Evolutionary conservation across 2,113 vertebrate genomes (phyloP).

Genomic region (Nymphicus hollandicus): DNA sequence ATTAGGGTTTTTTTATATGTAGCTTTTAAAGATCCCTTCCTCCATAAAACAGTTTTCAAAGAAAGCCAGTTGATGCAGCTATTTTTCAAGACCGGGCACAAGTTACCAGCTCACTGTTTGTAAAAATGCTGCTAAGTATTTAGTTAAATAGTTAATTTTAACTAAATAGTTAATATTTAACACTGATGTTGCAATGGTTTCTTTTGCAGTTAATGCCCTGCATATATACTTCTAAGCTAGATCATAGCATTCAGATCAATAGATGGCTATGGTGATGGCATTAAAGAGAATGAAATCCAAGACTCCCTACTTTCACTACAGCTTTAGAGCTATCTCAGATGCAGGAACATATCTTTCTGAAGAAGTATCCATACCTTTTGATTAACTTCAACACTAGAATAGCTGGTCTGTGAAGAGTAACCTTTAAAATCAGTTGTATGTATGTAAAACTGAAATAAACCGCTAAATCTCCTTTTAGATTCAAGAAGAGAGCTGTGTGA

Average conservation of each 20-base stretch:
- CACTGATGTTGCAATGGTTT: not conserved
- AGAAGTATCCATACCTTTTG: not conserved
- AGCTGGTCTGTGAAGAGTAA: not conserved
- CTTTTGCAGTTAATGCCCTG: not conserved
- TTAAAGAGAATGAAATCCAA: not conserved
- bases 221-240: not conserved
- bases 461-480: not conserved
- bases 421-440: not conserved
- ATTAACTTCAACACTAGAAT: not conserved
- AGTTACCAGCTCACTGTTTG: not conserved
- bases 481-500: not conserved
- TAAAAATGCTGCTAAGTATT: not conserved
- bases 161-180: not conserved
- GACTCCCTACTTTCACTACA: not conserved
- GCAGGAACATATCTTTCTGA: not conserved
- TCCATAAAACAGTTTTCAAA: not conserved
- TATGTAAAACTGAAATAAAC: not conserved
- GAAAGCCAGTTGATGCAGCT: not conserved
- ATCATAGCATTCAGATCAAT: not conserved
- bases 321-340: not conserved
- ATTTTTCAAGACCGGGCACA: not conserved
- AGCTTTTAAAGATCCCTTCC: not conserved
- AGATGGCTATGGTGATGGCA: not conserved
- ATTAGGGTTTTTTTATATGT: too few relatives aligned
- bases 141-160: not conserved